Conservation (phyloP, 2,113 vertebrate genomes). For the Aix galericulata region DNA sequence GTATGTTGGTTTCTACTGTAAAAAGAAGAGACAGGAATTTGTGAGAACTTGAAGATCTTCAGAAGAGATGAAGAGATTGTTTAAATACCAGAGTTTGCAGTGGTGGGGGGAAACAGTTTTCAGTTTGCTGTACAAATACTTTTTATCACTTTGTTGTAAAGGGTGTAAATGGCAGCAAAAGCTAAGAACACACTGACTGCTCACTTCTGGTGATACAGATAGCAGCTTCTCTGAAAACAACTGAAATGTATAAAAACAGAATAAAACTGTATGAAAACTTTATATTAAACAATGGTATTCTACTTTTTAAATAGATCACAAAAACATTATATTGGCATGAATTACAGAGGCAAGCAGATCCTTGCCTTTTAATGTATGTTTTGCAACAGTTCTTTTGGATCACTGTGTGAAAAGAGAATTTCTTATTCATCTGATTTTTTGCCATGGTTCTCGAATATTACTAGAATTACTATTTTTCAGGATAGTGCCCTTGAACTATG, state of each 20-base stretch:
- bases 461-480: not conserved
- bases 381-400: not conserved
- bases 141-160: not conserved
- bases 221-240: not conserved
- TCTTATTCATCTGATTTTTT: too few relatives aligned
- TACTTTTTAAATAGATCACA: not conserved
- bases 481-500: not conserved
- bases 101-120: not conserved
- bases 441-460: not conserved
- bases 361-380: not conserved
- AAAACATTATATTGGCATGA: not conserved
- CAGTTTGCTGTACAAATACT: not conserved
- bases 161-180: not conserved
- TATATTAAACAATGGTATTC: not conserved
- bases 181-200: not conserved
- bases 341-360: not conserved
- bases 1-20: not conserved
- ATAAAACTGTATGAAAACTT: not conserved
- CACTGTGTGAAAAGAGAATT: not conserved
- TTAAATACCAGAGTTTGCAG: not conserved
- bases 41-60: not conserved
- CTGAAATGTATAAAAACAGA: not conserved
- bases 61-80: not conserved
- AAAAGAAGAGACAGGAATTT: not conserved
- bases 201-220: not conserved